Conservation (phyloP, 2,113 vertebrate genomes). For the Diphyllodes magnificus region DNA sequence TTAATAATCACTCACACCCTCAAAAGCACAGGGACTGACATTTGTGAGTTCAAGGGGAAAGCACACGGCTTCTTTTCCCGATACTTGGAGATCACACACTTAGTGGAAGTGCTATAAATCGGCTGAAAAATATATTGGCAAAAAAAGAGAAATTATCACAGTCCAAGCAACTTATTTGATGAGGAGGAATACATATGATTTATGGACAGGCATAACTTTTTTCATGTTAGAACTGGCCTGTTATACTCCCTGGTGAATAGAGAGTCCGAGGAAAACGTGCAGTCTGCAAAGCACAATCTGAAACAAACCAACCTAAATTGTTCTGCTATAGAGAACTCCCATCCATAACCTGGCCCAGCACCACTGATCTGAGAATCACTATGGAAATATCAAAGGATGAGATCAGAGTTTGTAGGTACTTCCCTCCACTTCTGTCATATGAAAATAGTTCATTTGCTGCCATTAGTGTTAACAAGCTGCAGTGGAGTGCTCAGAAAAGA, state of each 20-base stretch:
- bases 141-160: background rate
- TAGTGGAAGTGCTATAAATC: constrained; percentile 1
- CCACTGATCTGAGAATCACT: background rate
- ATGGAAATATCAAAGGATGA: background rate
- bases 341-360: background rate
- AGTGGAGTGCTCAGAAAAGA: background rate
- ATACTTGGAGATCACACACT: background rate
- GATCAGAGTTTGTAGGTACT: background rate
- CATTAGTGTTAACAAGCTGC: background rate
- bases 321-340: background rate
- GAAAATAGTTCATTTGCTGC: background rate
- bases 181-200: background rate
- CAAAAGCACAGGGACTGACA: background rate
- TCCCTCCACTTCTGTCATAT: background rate
- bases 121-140: background rate
- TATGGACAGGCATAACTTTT: background rate
- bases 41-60: constrained; percentile 2
- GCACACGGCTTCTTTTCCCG: background rate
- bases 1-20: background rate
- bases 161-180: background rate
- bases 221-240: background rate
- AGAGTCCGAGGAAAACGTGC: background rate
- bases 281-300: background rate
- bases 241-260: background rate
- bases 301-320: background rate